Evolutionary conservation across 2,113 vertebrate species (phyloP).

Genomic region (Prionailurus bengalensis): DNA sequence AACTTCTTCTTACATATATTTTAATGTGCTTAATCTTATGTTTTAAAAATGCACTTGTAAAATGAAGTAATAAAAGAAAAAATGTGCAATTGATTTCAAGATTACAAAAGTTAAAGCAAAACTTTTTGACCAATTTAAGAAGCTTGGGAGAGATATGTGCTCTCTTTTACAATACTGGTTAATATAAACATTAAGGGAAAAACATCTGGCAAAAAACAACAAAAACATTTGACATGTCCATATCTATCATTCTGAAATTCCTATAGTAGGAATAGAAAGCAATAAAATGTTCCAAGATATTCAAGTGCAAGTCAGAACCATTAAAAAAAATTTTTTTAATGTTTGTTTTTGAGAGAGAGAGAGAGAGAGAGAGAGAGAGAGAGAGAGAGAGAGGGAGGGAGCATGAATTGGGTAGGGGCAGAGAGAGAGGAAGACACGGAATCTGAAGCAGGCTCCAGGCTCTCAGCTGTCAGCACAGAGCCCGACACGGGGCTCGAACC

Average conservation of each 20-base stretch:
- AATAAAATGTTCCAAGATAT: background rate
- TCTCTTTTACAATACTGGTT: background rate
- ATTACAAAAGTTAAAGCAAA: background rate
- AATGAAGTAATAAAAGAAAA: slow-evolving; percentile 31
- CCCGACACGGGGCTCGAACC: no score
- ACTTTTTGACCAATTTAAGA: background rate
- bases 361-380: no score
- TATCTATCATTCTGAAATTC: background rate
- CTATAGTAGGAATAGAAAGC: background rate
- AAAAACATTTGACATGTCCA: background rate
- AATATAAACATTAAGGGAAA: background rate
- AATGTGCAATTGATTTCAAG: background rate
- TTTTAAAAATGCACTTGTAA: slow-evolving; percentile 4
- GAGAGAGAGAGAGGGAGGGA: no score
- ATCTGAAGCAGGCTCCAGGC: no score
- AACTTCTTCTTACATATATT: background rate
- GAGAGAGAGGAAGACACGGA: no score
- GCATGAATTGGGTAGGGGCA: no score
- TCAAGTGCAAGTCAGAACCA: background rate
- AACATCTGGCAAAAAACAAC: background rate
- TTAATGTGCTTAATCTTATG: background rate
- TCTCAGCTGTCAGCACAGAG: no score
- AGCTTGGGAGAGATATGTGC: background rate
- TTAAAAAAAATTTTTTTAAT: background rate
- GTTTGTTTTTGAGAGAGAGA: no score